These are phyloP conservation scores for Gari tellinella DNA, from an alignment of 2,888 invertebrate species.

Conservation along the genomic window DNA sequence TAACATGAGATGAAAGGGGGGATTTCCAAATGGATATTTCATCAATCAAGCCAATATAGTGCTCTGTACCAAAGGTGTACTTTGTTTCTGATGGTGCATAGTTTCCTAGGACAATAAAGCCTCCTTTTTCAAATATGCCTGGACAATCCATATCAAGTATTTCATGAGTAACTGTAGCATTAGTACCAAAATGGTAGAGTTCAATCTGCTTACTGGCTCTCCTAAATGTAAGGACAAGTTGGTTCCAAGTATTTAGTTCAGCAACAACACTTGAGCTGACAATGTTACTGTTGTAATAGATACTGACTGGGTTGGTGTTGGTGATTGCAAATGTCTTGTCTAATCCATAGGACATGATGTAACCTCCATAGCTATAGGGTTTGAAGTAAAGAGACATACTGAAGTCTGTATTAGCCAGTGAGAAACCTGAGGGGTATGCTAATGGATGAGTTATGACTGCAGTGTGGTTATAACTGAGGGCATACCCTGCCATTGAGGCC, in stretches of 20 bases:
- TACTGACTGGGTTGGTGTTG: conserved; percentile 59
- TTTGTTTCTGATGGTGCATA: conserved; percentile 64
- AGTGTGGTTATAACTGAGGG: conserved; percentile 66
- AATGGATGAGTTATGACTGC: conserved; percentile 56
- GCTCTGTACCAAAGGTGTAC: conserved; percentile 30
- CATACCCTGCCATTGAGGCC: conserved; percentile 58
- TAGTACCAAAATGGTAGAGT: conserved; percentile 64
- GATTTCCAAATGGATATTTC: conserved; percentile 70
- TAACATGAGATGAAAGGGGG: conserved; percentile 60
- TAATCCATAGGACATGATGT: conserved; percentile 65
- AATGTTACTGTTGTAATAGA: conserved; percentile 35
- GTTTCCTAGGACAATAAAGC: conserved; percentile 66
- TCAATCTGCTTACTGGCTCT: conserved; percentile 31
- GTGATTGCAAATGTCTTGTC: conserved; percentile 63
- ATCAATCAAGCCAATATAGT: conserved; percentile 68
- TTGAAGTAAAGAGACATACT: conserved; percentile 71
- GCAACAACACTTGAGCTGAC: conserved; percentile 29
- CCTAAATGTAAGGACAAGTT: conserved; percentile 66
- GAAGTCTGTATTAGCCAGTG: conserved; percentile 46
- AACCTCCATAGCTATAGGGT: conserved; percentile 62
- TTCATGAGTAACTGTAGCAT: conserved; percentile 58
- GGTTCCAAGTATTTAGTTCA: conserved; percentile 66
- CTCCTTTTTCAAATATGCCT: conserved; percentile 59
- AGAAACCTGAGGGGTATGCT: conserved; percentile 33
- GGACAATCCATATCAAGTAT: conserved; percentile 52